Evolutionary conservation across 2,113 vertebrate species (phyloP).

Genomic region (Xenopus laevis): DNA sequence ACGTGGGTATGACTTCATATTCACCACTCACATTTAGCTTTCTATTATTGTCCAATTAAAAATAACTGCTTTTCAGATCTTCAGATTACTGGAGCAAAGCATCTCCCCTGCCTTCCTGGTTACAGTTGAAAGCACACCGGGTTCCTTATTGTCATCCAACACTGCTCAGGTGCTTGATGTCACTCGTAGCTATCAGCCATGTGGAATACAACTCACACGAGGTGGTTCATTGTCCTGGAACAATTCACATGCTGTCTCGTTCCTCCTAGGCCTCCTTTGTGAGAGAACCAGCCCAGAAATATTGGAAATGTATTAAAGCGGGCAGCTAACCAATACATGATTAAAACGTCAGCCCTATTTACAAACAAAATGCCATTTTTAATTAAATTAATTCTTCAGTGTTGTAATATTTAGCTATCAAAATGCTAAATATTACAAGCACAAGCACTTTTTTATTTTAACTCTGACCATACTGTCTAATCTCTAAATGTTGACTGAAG

Average conservation of each 20-base stretch:
- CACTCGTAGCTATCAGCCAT: constrained; percentile 7
- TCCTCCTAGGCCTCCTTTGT: constrained; percentile 27
- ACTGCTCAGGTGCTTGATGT: constrained; percentile 19
- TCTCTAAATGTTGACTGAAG: too few relatives aligned
- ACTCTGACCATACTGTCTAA: too few relatives aligned
- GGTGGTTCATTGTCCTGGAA: constrained; percentile 12
- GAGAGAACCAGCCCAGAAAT: too few relatives aligned
- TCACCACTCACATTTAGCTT: background rate
- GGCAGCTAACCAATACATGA: too few relatives aligned
- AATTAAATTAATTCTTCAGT: too few relatives aligned
- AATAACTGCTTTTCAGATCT: constrained; percentile 2
- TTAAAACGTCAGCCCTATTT: too few relatives aligned
- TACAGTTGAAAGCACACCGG: constrained; percentile 13
- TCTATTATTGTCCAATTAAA: constrained; percentile 11
- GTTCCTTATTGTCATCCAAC: constrained; percentile 28
- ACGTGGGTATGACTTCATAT: constrained; percentile 39
- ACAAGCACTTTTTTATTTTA: too few relatives aligned
- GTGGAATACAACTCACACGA: constrained; percentile 14
- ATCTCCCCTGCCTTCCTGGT: background rate
- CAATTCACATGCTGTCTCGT: constrained; percentile 14
- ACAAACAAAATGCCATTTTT: too few relatives aligned
- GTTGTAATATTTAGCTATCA: too few relatives aligned
- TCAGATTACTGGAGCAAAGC: constrained; percentile 17
- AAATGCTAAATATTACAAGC: too few relatives aligned
- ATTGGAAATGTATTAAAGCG: too few relatives aligned